A percentile compares a stretch with the other conserved stretches of the same genome.
Evolutionary conservation across 2,888 invertebrate genomes (phyloP).

Genomic region (Monochamus alternatus): DNA sequence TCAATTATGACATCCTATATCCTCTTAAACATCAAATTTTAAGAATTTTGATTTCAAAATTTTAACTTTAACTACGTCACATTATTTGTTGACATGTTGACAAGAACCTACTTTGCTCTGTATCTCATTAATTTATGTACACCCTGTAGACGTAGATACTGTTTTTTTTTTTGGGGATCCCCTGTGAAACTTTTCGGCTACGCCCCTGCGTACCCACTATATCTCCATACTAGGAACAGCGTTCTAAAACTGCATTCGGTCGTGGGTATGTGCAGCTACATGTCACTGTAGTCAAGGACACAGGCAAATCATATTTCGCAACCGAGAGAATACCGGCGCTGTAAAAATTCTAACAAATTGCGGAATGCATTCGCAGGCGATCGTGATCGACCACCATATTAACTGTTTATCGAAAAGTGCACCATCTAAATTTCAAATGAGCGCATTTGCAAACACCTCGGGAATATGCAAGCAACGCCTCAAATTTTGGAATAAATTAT

Average conservation of each 20-base stretch:
- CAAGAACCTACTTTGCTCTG: no score
- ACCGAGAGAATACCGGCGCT: constrained; percentile 38
- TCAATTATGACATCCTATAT: no score
- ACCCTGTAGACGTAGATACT: no score
- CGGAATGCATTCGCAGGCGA: constrained; percentile 48
- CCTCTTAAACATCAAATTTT: no score
- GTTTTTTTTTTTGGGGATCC: background rate
- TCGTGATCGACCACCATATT: constrained; percentile 47
- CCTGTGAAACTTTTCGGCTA: constrained; percentile 9
- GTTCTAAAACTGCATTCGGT: constrained; percentile 48
- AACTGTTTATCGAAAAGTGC: constrained; percentile 37
- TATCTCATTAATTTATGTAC: background rate
- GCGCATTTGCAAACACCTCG: constrained; percentile 24
- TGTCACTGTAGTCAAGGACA: constrained; percentile 49
- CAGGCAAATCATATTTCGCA: constrained; percentile 52
- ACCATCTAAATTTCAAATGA: constrained; percentile 45
- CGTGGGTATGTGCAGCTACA: constrained; percentile 46
- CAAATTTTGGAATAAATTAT: constrained; percentile 43
- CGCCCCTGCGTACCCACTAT: constrained; percentile 39
- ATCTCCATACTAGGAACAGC: constrained; percentile 44
- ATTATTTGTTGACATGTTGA: no score
- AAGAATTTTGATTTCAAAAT: no score
- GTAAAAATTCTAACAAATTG: constrained; percentile 47
- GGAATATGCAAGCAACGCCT: constrained; percentile 44
- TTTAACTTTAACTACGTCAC: no score